Evolutionary conservation across 2,888 invertebrate species (phyloP), one percentile per base, ranked within the genome.

Genomic region (Amiota communis): DNA sequence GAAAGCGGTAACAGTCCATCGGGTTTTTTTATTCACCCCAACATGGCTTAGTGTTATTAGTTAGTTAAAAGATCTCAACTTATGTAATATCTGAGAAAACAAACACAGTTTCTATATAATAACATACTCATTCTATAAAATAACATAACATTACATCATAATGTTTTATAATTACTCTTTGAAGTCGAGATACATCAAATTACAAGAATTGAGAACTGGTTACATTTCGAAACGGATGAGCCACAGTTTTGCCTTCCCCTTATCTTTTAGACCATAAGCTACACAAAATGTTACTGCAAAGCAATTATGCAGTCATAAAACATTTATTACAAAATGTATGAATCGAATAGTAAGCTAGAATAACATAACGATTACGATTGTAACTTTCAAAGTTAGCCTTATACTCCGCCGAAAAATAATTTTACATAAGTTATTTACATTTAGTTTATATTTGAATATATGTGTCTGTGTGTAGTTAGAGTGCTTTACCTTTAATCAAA

Each of bases 351-450:
- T n/a, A n/a, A 17, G 57, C 10, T 17, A 17, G 9, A 17, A n/a
- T 57, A 57, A 57, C 11, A 17, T 17, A 11, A 8, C 9, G 4
- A 23, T 23, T 11, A 63, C 11, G 23, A 63, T 63, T 63, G 13
- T 11, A 61, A 23, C 63, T 63, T 63, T 36, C 13, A 23, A 63
- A 63, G 63, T 63, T 36, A 63, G 63, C 63, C 63, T 63, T 63
- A 63, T 23, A 36, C 63, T 63, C 63, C 36, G 63, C 63, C 63
- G 63, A 63, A 23, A 36, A 36, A n/a, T 63, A 53, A 53, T n/a
- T n/a, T 10, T 36, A 8, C 53, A 53, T 13, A 53, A 53, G 15
- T 12, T 13, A 53, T n/a, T 53, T n/a, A 53, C 15, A n/a, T 53
- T 53, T n/a, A 53, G 13, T n/a, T 53, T 53, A 53, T 53, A 15